Evolutionary conservation across 2,797 vertebrate species (phyloP), one percentile per base, ranked within the genome.

Genomic region (Poecilia gillii): DNA sequence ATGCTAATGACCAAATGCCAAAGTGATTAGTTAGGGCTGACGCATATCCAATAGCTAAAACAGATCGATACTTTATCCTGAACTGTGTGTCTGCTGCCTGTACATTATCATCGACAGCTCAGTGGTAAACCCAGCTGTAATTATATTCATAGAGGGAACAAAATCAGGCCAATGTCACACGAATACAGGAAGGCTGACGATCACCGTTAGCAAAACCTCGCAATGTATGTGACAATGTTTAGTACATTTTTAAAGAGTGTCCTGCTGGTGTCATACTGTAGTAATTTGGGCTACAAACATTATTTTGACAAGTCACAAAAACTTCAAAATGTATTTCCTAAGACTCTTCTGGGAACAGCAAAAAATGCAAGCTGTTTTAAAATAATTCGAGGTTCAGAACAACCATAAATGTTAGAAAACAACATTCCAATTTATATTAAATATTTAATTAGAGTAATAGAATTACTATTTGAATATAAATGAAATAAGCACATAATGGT

Each of bases 1-100:
- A 71, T 46, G 68, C 68, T 71, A 71, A 71, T 28, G 23, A 43
- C 23, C 23, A 43, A 43, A 43, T 70, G 66, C 23, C 66, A 70
- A 20, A 41, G 64, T 41, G 64, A 68, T 45, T 71, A 71, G 41
- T 71, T 71, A 71, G 6, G 41, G 41, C 41, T 16, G 68, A 71
- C 25, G 1, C 68, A 71, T 46, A 28, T 71, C 41, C 41, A 45
- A 16, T 71, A 71, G 6, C 13, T 43, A 41, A 41, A 68, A 41
- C 39, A 45, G 45, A 46, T 71, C 68, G 28, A 71, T 71, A 28
- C 41, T 28, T 46, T 45, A 46, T 71, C 68, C 25, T 71, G 25
- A 71, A 43, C 68, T 28, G 41, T 45, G 68, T 28, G 39, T 45
- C 68, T 28, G 68, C 11, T 46, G 68, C 41, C 41, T 71, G n/a